Evolutionary conservation across 2,888 invertebrate genomes (phyloP), one percentile per base, ranked within the genome.

Genomic region (Dryobota labecula): DNA sequence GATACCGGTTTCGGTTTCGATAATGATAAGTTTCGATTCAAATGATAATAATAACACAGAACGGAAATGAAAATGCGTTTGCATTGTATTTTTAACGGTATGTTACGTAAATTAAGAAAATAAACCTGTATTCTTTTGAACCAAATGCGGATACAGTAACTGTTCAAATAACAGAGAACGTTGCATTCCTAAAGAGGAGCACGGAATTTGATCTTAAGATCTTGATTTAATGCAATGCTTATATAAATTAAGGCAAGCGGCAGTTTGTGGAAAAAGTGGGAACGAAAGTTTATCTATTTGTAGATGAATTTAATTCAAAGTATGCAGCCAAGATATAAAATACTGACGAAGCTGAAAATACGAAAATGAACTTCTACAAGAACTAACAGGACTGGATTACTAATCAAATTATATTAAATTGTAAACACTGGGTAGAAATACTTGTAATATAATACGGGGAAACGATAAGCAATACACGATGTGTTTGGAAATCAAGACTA

Each of bases 61-160:
- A 72, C 68, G 76, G 73, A 80, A 86, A 80, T 77, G 70, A 61
- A 76, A 78, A 70, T 71, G 57, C 64, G 36, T 75, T 71, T 71
- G 84, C 61, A 85, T 81, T 76, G 72, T 81, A 76, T 69, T 76
- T 78, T 84, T 82, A 80, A 86, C 83, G 80, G 72, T 82, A 78
- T 63, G 45, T 65, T 70, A 75, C 62, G 71, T 69, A 79, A 72
- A 81, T 84, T 80, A 80, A 77, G 71, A 74, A 86, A 84, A 82
- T 85, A 83, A 87, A 88, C 87, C 86, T 84, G 82, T 84, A 86
- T 89, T 81, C 67, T 80, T 84, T 67, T 70, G 72, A 84, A 83
- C 80, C 81, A 76, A 85, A 88, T 83, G 76, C 83, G 85, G 86
- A 87, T 86, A 83, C 82, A 80, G 82, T 79, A 84, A 87, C 81